Evolutionary conservation across 35 echinoderm and acorn worm genomes (phyloP).

Genomic region (Diadema setosum): DNA sequence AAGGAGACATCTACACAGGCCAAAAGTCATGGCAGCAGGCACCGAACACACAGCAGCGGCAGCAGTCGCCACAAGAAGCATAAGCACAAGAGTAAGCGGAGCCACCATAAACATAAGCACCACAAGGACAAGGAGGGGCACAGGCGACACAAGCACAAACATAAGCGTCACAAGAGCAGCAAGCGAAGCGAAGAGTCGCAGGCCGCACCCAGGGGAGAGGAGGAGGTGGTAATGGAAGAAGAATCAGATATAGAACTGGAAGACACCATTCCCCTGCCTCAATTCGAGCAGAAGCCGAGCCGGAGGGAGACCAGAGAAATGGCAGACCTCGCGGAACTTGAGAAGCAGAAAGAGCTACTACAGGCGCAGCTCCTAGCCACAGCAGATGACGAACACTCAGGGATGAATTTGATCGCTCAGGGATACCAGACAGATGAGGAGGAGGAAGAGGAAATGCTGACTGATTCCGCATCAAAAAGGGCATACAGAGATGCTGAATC

Average conservation of each 20-base stretch:
- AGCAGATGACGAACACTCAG: constrained; percentile 27
- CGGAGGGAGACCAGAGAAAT: not conserved
- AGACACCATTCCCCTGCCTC: not conserved
- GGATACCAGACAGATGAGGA: constrained; percentile 31
- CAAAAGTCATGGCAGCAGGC: not conserved
- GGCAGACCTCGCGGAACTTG: constrained; percentile 67
- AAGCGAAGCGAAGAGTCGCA: constrained; percentile 13
- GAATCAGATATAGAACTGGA: not conserved
- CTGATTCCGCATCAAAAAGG: not conserved
- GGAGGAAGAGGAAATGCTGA: constrained; percentile 18
- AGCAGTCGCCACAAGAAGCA: constrained; percentile 31
- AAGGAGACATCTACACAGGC: not conserved
- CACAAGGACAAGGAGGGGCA: constrained; percentile 46
- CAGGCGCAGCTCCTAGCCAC: constrained; percentile 64
- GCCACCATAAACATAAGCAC: constrained; percentile 31
- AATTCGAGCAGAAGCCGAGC: constrained; percentile 19
- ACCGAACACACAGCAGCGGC: not conserved
- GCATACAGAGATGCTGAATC: not conserved
- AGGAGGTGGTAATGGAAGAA: constrained; percentile 20
- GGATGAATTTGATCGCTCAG: constrained; percentile 14
- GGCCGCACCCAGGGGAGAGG: not conserved
- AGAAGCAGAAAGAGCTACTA: constrained; percentile 86
- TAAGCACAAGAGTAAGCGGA: constrained; percentile 42
- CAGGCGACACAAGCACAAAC: constrained; percentile 88
- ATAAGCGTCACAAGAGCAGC: constrained; percentile 68